phyloP scores from a whole-genome alignment of 1,140 invertebrate genomes.

The Zeugodacus cucurbitae region DNA sequence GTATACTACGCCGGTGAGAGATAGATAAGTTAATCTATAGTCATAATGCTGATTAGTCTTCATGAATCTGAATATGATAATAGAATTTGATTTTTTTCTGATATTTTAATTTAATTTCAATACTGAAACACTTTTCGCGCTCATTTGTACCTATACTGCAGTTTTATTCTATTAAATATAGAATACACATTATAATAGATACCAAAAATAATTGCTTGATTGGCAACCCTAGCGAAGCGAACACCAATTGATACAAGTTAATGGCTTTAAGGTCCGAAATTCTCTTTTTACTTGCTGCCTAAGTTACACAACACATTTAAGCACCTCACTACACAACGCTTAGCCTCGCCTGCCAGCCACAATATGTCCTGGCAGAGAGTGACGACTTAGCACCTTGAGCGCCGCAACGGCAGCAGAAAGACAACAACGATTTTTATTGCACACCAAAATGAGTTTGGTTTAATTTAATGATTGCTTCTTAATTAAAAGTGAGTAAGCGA shows the following conservation, averaged over 20 bases:
- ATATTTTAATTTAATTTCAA: too few relatives aligned
- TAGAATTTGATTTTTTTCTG: too few relatives aligned
- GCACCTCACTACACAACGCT: background rate
- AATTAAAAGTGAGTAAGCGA: conserved; percentile 34
- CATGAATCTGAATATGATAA: too few relatives aligned
- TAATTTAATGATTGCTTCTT: conserved; percentile 42
- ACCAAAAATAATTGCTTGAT: background rate
- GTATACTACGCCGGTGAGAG: background rate
- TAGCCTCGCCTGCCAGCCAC: background rate
- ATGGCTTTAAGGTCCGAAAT: background rate
- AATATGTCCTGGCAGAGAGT: background rate
- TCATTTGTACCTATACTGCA: too few relatives aligned
- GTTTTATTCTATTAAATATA: too few relatives aligned
- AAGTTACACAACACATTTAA: background rate
- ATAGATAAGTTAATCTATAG: too few relatives aligned
- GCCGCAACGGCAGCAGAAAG: background rate
- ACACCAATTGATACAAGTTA: background rate
- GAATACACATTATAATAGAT: background rate
- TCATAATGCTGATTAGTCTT: too few relatives aligned
- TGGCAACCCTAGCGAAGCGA: background rate
- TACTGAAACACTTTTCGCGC: too few relatives aligned
- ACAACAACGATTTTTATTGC: conserved; percentile 12
- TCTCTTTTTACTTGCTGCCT: background rate
- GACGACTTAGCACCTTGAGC: conserved; percentile 28
- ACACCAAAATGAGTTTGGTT: conserved; percentile 35